These are phyloP conservation scores for Drosophila littoralis DNA, from an alignment of 1,140 invertebrate species.

Conservation along the genomic window DNA sequence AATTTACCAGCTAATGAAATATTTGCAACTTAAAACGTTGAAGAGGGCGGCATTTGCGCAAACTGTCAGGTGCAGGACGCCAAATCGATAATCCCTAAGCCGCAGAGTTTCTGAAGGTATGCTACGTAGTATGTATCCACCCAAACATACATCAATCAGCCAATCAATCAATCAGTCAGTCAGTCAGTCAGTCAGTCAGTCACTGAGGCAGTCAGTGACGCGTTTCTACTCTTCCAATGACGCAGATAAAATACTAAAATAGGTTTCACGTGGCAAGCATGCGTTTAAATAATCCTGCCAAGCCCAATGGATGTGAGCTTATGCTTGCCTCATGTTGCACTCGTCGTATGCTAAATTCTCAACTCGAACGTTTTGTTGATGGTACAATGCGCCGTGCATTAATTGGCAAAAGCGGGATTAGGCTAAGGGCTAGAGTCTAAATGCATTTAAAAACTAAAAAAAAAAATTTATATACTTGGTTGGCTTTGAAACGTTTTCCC, in stretches of 20 bases:
- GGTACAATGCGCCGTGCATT: not conserved
- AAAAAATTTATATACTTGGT: not conserved
- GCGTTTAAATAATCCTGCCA: constrained; percentile 62
- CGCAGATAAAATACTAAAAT: constrained; percentile 65
- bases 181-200: not conserved
- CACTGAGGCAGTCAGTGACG: not conserved
- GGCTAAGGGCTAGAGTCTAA: no score
- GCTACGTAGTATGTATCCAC: constrained; percentile 24
- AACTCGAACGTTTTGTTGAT: not conserved
- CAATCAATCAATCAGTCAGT: not conserved
- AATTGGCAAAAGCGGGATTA: no score
- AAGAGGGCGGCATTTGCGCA: not conserved
- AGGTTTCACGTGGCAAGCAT: constrained; percentile 61
- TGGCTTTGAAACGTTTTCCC: not conserved
- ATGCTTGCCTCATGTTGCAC: constrained; percentile 45
- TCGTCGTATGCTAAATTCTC: not conserved
- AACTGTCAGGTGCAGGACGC: constrained; percentile 37
- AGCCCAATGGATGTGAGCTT: constrained; percentile 12
- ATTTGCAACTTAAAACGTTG: constrained; percentile 7
- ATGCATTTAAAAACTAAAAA: no score
- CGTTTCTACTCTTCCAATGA: constrained; percentile 13
- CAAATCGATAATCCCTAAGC: constrained; percentile 34
- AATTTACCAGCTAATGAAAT: constrained; percentile 16
- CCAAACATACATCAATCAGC: not conserved
- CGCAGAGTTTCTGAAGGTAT: constrained; percentile 26